These are phyloP conservation scores for Neopelma chrysocephalum DNA, from an alignment of 2,797 vertebrate genomes.

Conservation along the genomic window DNA sequence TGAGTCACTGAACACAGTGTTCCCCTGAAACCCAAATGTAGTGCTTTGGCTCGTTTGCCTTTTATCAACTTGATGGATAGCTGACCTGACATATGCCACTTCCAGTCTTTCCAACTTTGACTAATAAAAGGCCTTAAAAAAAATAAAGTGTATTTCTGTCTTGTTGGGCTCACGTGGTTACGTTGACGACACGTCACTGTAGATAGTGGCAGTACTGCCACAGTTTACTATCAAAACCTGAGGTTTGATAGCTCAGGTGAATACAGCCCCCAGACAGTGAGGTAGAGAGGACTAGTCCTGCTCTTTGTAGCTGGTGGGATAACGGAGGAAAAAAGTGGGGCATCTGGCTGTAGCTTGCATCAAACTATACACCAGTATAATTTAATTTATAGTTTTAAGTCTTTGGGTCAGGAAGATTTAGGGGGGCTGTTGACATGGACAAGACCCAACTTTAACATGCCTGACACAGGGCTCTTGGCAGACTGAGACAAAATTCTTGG, in stretches of 20 bases:
- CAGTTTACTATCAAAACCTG: not conserved
- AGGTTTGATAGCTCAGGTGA: not conserved
- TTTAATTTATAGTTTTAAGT: not conserved
- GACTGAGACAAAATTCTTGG: not conserved
- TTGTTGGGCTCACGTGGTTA: not conserved
- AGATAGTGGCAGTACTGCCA: not conserved
- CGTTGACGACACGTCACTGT: fast-evolving
- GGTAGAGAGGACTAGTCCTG: not conserved
- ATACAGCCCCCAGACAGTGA: not conserved
- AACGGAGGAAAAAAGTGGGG: not conserved
- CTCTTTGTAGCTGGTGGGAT: not conserved
- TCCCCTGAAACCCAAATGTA: not conserved
- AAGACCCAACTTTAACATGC: not conserved
- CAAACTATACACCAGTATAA: not conserved
- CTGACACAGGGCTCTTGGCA: not conserved
- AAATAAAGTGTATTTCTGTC: not conserved
- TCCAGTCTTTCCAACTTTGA: not conserved
- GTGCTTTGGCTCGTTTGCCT: not conserved
- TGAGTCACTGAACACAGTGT: not conserved
- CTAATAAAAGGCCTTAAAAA: not conserved
- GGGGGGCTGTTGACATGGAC: not conserved
- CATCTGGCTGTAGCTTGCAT: not conserved
- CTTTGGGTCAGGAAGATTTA: not conserved
- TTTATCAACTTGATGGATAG: not conserved
- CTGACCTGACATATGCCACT: conserved; percentile 8